A percentile compares a stretch with the other conserved stretches of the same genome.
These are phyloP conservation scores for Bombus affinis DNA, from an alignment of 1,140 invertebrate genomes.

Conservation along the genomic window DNA sequence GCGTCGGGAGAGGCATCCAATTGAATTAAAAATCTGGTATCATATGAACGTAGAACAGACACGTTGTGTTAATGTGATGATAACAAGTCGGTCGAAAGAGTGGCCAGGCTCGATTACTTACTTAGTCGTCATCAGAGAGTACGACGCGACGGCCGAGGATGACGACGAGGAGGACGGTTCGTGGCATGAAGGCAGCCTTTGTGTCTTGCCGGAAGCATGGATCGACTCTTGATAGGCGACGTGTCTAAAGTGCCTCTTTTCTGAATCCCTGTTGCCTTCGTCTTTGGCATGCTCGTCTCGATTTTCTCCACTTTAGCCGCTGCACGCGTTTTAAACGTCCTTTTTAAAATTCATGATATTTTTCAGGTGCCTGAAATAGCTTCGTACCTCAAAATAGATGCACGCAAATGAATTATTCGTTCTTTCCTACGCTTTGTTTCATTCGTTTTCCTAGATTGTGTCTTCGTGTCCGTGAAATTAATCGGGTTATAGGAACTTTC, in stretches of 20 bases:
- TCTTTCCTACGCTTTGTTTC: no score
- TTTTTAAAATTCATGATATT: neutral
- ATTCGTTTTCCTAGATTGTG: no score
- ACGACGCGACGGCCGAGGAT: slow-evolving; percentile 26
- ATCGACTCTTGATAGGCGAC: slow-evolving; percentile 73
- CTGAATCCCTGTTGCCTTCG: slow-evolving; percentile 48
- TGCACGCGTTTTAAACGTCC: neutral
- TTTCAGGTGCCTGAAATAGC: neutral
- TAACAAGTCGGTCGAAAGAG: slow-evolving; percentile 29
- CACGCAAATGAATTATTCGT: no score
- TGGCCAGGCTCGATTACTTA: slow-evolving; percentile 30
- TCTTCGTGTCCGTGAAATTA: no score
- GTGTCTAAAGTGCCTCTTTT: slow-evolving; percentile 65
- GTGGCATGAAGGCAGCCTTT: slow-evolving; percentile 75
- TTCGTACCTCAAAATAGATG: accelerated
- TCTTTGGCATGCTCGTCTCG: slow-evolving; percentile 19
- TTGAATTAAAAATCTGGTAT: neutral
- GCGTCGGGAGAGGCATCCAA: neutral
- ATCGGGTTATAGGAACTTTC: no score
- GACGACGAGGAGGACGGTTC: slow-evolving; percentile 57
- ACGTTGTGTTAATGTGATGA: slow-evolving; percentile 11
- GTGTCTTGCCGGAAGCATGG: slow-evolving; percentile 76
- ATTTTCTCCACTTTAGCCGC: slow-evolving; percentile 7
- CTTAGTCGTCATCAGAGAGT: slow-evolving; percentile 30
- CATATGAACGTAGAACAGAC: slow-evolving; percentile 12